A percentile compares a stretch with the other conserved stretches of the same genome.
These are phyloP conservation scores for Coreoperca whiteheadi DNA, from an alignment of 2,113 vertebrate species.

Conservation along the genomic window DNA sequence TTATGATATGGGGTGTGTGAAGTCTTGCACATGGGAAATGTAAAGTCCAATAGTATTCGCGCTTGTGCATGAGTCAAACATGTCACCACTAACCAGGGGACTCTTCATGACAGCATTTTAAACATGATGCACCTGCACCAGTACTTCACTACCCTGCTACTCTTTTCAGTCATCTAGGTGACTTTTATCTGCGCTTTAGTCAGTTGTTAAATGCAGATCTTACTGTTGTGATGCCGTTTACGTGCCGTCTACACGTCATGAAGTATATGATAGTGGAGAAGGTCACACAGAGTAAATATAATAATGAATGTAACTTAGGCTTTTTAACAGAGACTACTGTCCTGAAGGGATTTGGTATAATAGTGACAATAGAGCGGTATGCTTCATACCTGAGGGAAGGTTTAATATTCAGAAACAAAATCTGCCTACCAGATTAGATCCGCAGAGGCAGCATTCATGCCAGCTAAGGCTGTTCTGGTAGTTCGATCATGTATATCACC, in stretches of 20 bases:
- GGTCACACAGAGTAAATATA: slow-evolving; percentile 27
- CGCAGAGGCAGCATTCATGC: slow-evolving; percentile 9
- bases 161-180: slow-evolving; percentile 18
- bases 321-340: slow-evolving; percentile 34
- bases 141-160: neutral
- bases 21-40: slow-evolving; percentile 16
- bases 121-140: neutral
- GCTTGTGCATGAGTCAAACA: slow-evolving; percentile 38
- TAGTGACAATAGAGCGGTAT: slow-evolving; percentile 13
- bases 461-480: slow-evolving; percentile 36
- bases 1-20: neutral
- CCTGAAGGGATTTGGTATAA: slow-evolving; percentile 27
- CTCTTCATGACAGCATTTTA: slow-evolving; percentile 12
- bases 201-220: slow-evolving; percentile 38
- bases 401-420: slow-evolving; percentile 38
- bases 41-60: slow-evolving; percentile 7
- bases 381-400: slow-evolving; percentile 14
- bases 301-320: slow-evolving; percentile 61
- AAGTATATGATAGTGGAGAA: slow-evolving; percentile 37
- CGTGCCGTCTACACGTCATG: slow-evolving; percentile 44
- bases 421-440: slow-evolving; percentile 13
- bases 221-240: slow-evolving; percentile 54
- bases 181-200: slow-evolving; percentile 51
- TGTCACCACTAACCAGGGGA: neutral
- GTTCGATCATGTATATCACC: slow-evolving; percentile 25